Base-by-base conservation (phyloP, 2,113 vertebrate species). In the Plestiodon gilberti region DNA sequence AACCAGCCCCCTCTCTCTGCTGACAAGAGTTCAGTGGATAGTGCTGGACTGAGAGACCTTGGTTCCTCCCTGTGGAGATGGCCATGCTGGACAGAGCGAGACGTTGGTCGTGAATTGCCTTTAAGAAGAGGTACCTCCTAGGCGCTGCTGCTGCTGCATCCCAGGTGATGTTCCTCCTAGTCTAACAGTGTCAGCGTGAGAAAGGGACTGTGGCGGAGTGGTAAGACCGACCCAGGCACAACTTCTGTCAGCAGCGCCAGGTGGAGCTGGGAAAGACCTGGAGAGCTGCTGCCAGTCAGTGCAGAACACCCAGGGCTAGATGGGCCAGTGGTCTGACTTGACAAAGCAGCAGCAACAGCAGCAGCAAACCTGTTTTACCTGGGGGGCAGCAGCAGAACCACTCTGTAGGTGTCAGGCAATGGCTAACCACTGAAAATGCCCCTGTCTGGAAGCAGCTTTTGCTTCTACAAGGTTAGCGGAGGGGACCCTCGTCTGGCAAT, bases 381-480 rank as follows among this genome's bases (percentile, higher is more conserved):
- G 11, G 55, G 10, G 13, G n/a, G n/a, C n/a, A 57, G 5, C 11
- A 17, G 55, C 55, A 57, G 55, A 57, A 57, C 17, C 17, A 17
- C 55, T 14, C 17, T 57, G 55, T 17, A 10, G 13, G 55, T 57
- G 55, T 57, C 55, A 9, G 17, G 55, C n/a, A n/a, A n/a, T n/a
- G n/a, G n/a, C n/a, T n/a, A n/a, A n/a, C 14, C 4, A 23, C 38
- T 14, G 25, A 52, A 75, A 33, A 23, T 9, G 13, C 18, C 30
- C 43, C 79, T 30, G 22, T 69, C n/a, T 52, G 40, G 30, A 52
- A 52, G 1, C 25, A 25, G 43, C 48, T 48, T 20, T 8, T 28
- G 6, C 2, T 69, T 75, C 25, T 2, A 13, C 23, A 80, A 85
- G 75, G 70, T 61, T 83, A 82, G 90, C 52, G 20, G 87, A 85